Evolutionary conservation across 2,113 vertebrate genomes (phyloP), one percentile per base, ranked within the genome.

Genomic region (Dryoscopus gambensis): DNA sequence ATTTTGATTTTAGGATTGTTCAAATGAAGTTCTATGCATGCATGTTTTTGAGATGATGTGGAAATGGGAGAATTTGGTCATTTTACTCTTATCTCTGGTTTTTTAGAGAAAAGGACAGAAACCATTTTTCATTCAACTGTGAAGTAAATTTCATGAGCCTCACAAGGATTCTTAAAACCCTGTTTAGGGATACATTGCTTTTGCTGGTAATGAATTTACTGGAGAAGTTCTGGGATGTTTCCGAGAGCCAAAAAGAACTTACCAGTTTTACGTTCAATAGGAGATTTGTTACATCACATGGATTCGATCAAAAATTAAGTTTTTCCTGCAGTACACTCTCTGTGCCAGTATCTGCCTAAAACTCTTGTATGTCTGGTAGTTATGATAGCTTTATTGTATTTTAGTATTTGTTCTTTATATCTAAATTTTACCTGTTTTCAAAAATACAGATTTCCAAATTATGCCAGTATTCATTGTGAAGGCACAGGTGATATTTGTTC

Each of bases 11-110:
- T 52, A 68, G 22, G 8, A 14, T 88, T 60, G 47, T 15, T 78
- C 2, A 37, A 39, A 10, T 52, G 12, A 56, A 33, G 6, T 73
- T 89, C 37, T 2, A 0, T 53, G 6, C 2, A 2, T 81, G 5
- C 3, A 7, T 74, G 42, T 87, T 46, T 44, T 82, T 0, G 2
- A 28, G 5, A 6, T 50, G 17, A 37, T 39, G 21, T 11, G 18
- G 9, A 40, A 46, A 37, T 22, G 20, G 2, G 76, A 47, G 17
- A 59, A 40, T 78, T 23, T 25, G 11, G 15, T 44, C 15, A 47
- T 87, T 83, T 82, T 80, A 24, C 5, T 33, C 13, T 46, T 46
- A 0, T 52, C 8, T 42, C 11, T 64, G 2, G 6, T 78, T 84
- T 53, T n/a, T 65, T 62, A 42, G 70, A 78, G 33, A 31, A 19